Evolutionary conservation across 2,888 invertebrate genomes (phyloP), one percentile per base, ranked within the genome.

Genomic region (Pandemis corylana): DNA sequence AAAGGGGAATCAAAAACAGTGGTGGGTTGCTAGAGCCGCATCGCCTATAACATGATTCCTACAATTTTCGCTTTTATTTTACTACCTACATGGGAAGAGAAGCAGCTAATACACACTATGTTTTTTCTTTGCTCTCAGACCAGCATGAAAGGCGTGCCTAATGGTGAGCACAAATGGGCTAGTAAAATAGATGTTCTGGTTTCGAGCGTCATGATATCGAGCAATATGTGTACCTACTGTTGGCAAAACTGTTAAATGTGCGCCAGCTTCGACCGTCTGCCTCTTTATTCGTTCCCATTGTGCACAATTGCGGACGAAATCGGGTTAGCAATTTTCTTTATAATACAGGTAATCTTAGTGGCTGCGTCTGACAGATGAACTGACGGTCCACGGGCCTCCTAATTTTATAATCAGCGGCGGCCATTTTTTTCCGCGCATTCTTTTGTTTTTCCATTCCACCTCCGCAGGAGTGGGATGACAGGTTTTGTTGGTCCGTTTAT

Each of bases 311-410:
- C 56, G 75, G 65, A 72, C 59, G 36, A 70, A 77, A 77, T 76
- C 77, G 77, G 73, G 76, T 76, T 74, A 76, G 68, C 73, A 69
- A 76, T 77, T 77, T 77, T 68, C 75, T 70, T 72, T 42, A 75
- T 72, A 73, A 75, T 71, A 73, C 73, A 70, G 70, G 68, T 76
- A 72, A 76, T 69, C 63, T 75, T 59, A 71, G 75, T 67, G 65
- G 61, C 66, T 75, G 74, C 70, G 65, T 53, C 46, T 56, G 75
- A 75, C 75, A 71, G 71, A 61, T 75, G 71, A 61, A 59, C 65
- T 44, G 46, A 61, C 65, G 20, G 51, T n/a, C 28, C 66, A 44
- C 28, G 28, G 15, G 12, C 61, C 64, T 56, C 53, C 66, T 63
- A 53, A 66, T 70, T 67, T 53, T 59, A 59, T 20, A 56, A 74